Percentiles rank a stretch among this genome's conserved stretches.
These are phyloP conservation scores for Panthera tigris DNA, from an alignment of 2,113 vertebrate species.

Conservation along the genomic window DNA sequence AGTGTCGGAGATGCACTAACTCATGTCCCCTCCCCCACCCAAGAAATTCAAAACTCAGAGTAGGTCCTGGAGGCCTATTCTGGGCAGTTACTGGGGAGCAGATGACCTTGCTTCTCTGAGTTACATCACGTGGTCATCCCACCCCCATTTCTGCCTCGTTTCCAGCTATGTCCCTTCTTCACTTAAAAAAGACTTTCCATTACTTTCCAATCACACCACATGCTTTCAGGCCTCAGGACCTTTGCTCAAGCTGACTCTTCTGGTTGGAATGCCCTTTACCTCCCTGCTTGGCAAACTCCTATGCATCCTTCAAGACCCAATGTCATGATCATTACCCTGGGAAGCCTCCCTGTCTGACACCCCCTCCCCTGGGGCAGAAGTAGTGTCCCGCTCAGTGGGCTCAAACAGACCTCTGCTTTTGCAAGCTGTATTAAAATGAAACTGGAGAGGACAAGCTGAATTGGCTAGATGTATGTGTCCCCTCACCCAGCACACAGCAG, in stretches of 20 bases:
- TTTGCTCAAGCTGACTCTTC: not conserved
- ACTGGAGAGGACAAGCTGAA: not conserved
- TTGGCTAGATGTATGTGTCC: rapidly evolving
- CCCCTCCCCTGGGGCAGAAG: not conserved
- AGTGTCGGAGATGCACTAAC: rapidly evolving
- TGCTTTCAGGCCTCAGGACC: not conserved
- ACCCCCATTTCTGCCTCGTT: not conserved
- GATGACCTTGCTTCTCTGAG: not conserved
- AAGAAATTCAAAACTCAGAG: not conserved
- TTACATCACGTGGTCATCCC: too few relatives aligned
- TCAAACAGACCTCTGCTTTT: not conserved
- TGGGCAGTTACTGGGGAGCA: not conserved
- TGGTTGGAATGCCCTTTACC: not conserved
- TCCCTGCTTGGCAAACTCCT: not conserved
- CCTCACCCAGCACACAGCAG: not conserved
- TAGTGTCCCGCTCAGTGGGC: not conserved
- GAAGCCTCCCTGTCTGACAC: not conserved
- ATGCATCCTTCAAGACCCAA: conserved; percentile 9
- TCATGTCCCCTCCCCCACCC: not conserved
- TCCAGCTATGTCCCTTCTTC: not conserved
- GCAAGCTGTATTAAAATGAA: not conserved
- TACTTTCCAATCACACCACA: not conserved
- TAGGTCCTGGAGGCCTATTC: not conserved
- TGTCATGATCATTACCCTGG: not conserved
- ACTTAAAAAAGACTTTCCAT: not conserved